A percentile compares a stretch with the other conserved stretches of the same genome.
Conservation (phyloP, 2,888 invertebrate species). For the Drosophila lacicola region DNA sequence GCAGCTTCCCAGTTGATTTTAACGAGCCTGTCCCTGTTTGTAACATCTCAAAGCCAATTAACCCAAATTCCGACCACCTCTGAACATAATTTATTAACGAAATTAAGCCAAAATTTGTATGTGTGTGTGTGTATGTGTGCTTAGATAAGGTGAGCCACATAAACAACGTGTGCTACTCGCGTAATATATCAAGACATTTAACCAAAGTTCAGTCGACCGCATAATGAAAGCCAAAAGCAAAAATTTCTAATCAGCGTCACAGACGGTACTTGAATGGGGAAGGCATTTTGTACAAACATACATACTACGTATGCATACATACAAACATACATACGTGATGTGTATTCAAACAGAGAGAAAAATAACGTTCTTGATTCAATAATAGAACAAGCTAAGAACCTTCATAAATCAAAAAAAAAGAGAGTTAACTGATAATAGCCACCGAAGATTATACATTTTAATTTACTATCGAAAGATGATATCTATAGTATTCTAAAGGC, state of each 20-base stretch:
- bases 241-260: slow-evolving; percentile 65
- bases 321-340: neutral
- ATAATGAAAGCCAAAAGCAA: slow-evolving; percentile 60
- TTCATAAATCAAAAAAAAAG: too few relatives aligned
- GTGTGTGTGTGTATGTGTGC: slow-evolving; percentile 20
- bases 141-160: slow-evolving; percentile 42
- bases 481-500: too few relatives aligned
- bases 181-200: slow-evolving; percentile 38
- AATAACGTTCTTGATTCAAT: neutral
- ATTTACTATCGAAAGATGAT: too few relatives aligned
- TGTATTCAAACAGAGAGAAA: slow-evolving; percentile 17
- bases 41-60: slow-evolving; percentile 34
- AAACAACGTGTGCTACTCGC: slow-evolving; percentile 34
- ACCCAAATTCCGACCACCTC: slow-evolving; percentile 27
- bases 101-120: slow-evolving; percentile 24
- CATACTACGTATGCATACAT: slow-evolving; percentile 1
- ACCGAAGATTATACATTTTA: too few relatives aligned
- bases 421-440: too few relatives aligned
- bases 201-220: slow-evolving; percentile 52
- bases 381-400: neutral
- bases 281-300: slow-evolving; percentile 23
- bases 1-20: neutral
- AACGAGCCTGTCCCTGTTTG: slow-evolving; percentile 23
- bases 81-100: slow-evolving; percentile 20
- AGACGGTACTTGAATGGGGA: slow-evolving; percentile 31